A percentile compares a stretch with the other conserved stretches of the same genome.
Conservation (phyloP, 2,797 vertebrate genomes). For the Smutsia gigantea region DNA sequence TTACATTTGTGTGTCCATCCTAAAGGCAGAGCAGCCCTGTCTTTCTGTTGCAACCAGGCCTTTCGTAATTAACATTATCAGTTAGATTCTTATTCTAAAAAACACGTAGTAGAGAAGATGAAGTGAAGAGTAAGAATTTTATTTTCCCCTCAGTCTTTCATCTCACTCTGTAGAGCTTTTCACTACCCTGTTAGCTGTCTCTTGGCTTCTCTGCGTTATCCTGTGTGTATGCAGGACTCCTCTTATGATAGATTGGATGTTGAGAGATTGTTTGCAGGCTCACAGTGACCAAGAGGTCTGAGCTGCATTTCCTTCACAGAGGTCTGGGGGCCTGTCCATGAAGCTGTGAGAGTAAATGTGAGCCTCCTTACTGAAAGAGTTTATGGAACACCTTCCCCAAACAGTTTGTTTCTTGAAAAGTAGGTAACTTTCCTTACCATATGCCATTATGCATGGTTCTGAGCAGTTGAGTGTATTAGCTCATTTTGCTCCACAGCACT, state of each 20-base stretch:
- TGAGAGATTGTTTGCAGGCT: background rate
- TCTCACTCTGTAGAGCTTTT: background rate
- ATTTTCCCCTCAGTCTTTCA: background rate
- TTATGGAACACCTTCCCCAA: background rate
- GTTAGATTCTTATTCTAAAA: background rate
- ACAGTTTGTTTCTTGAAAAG: background rate
- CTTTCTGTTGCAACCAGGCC: background rate
- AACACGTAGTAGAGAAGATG: too few species aligned
- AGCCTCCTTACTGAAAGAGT: background rate
- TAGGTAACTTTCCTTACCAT: background rate
- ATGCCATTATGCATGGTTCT: background rate
- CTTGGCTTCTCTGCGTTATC: background rate
- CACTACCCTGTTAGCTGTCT: accelerated
- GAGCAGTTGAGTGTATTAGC: accelerated
- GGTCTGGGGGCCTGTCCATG: background rate
- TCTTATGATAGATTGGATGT: background rate
- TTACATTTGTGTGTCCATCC: background rate
- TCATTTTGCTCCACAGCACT: background rate
- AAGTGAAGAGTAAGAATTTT: background rate
- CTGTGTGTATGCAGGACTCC: background rate
- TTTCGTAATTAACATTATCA: background rate
- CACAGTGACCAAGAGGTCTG: too few species aligned
- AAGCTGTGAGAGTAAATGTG: background rate
- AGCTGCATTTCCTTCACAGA: background rate
- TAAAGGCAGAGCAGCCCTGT: background rate